phyloP scores from a whole-genome alignment of 2,797 vertebrate species.

The Danio jaintianensis region DNA sequence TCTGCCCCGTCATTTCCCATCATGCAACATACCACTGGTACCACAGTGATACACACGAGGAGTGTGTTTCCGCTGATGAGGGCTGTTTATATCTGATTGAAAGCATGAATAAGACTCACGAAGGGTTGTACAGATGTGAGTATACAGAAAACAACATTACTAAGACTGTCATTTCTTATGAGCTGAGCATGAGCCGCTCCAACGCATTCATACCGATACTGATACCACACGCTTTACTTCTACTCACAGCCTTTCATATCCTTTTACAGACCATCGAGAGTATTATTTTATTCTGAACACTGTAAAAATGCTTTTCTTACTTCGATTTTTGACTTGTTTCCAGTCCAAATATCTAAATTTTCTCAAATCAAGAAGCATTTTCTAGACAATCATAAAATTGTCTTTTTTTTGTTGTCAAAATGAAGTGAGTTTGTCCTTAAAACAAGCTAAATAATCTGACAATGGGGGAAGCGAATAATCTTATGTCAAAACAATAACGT shows the following conservation, averaged over 20 bases:
- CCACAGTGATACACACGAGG: rapidly evolving
- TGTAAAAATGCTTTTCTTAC: too few relatives aligned
- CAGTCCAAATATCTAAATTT: too few relatives aligned
- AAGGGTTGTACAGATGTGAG: conserved; percentile 66
- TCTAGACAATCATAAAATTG: too few relatives aligned
- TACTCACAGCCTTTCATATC: conserved; percentile 26
- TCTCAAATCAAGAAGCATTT: too few relatives aligned
- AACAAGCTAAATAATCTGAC: too few relatives aligned
- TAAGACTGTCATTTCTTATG: conserved; percentile 20
- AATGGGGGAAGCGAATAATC: too few relatives aligned
- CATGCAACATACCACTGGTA: conserved; percentile 74
- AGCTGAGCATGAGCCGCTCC: conserved; percentile 38
- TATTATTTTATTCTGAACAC: background rate
- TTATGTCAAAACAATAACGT: too few relatives aligned
- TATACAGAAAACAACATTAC: conserved; percentile 65
- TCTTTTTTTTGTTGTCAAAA: too few relatives aligned
- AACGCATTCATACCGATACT: background rate
- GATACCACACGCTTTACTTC: conserved; percentile 18
- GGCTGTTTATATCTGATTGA: conserved; percentile 70
- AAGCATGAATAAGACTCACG: conserved; percentile 51
- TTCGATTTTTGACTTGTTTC: too few relatives aligned
- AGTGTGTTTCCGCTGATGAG: conserved; percentile 15
- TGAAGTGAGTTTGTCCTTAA: too few relatives aligned
- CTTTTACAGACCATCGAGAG: background rate
- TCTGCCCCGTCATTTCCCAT: conserved; percentile 66